These are phyloP conservation scores for Tadarida brasiliensis DNA, from an alignment of 2,797 vertebrate genomes.

Conservation along the genomic window DNA sequence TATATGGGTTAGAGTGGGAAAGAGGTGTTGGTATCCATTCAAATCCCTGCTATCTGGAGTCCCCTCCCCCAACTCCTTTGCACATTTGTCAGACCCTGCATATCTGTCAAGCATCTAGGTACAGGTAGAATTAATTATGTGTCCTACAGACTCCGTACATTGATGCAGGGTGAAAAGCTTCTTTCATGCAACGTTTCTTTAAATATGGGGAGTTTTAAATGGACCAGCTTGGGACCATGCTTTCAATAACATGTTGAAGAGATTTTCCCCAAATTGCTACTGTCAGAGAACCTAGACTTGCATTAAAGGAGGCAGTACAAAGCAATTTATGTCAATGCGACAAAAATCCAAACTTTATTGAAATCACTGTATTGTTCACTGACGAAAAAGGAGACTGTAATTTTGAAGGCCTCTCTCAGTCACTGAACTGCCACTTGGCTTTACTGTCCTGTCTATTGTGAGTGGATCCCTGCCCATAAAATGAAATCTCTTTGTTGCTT, in stretches of 20 bases:
- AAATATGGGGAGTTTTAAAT: conserved; percentile 53
- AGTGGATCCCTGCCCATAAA: conserved; percentile 73
- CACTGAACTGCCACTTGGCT: conserved; percentile 68
- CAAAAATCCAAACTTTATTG: conserved; percentile 67
- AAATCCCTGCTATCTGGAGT: neutral
- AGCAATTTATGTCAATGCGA: conserved; percentile 54
- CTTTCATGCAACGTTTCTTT: conserved; percentile 47
- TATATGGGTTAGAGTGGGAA: neutral
- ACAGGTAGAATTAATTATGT: neutral
- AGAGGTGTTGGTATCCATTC: neutral
- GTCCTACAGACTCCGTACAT: neutral
- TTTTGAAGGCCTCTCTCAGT: conserved; percentile 64
- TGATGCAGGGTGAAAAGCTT: neutral
- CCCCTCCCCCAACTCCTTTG: neutral
- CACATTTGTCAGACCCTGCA: neutral
- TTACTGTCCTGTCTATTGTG: conserved; percentile 49
- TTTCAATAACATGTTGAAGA: conserved; percentile 64
- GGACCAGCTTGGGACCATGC: neutral
- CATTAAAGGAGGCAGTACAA: conserved; percentile 3
- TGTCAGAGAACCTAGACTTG: conserved; percentile 25
- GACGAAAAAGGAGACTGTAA: conserved; percentile 45
- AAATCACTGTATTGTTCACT: conserved; percentile 53
- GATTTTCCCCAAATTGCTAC: neutral
- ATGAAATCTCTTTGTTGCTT: conserved; percentile 82
- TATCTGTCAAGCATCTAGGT: neutral